Base-by-base conservation (phyloP, 2,113 vertebrate species). In the Seriola rivoliana region DNA sequence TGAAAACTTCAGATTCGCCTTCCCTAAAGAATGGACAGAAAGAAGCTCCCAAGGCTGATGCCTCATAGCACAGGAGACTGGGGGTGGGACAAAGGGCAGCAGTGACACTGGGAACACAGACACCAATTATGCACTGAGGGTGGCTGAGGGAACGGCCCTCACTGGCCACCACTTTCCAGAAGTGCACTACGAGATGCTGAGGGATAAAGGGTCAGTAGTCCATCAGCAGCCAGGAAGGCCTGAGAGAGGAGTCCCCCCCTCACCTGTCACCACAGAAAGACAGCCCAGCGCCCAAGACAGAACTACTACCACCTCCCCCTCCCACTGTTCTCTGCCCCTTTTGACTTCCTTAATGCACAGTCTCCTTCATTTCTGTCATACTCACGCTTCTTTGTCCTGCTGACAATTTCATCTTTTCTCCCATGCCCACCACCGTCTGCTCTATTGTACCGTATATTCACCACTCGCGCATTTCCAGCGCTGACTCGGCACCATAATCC, bases 21-120 rank as follows among this genome's bases (percentile, higher is more conserved):
- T 93, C 94, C 29, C 80, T 90, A 42, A 92, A 94, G 92, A 88
- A 94, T 38, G 93, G 95, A 81, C 86, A 65, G 84, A 95, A 94
- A 90, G 95, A 93, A 74, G 87, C 90, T 59, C 94, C 93, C 69
- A 93, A 93, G 70, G 88, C 93, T 32, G 94, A 94, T 8, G 91
- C 93, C 71, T 95, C 94, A 81, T 96, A 95, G 93, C 95, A 93
- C 88, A 91, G 92, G 93, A 93, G 87, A 84, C 85, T 54, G 90
- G 91, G 92, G 94, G 92, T 85, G 91, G 93, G 92, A 92, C 89
- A 75, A 84, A 86, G 91, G 84, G 84, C 84, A 88, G 57, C 80
- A 85, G 66, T 66, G 86, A 93, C 88, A 85, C 89, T 84, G 81
- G 86, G 83, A 91, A 89, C 89, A 87, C 82, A 63, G 89, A 70